A percentile compares a stretch with the other conserved stretches of the same genome.
These are phyloP conservation scores for Xestia rhomboidea DNA, from an alignment of 2,888 invertebrate species.

Conservation along the genomic window DNA sequence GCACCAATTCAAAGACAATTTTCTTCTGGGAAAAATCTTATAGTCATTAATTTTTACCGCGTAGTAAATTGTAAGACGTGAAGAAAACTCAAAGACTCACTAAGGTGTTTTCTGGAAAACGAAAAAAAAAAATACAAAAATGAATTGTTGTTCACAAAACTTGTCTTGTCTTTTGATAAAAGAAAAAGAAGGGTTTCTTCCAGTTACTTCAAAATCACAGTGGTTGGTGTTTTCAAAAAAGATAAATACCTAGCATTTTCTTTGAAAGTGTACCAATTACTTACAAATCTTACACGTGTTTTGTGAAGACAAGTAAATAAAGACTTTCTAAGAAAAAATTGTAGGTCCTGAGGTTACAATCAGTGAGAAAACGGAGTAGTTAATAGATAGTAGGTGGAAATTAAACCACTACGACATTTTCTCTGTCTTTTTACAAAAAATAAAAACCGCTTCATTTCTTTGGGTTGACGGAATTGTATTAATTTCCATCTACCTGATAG, in stretches of 20 bases:
- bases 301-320: background rate
- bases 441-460: background rate
- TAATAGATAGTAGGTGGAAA: background rate
- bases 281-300: slow-evolving; percentile 1
- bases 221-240: background rate
- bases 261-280: background rate
- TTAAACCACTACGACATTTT: background rate
- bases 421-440: background rate
- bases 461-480: background rate
- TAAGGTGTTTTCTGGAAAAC: background rate
- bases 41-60: background rate
- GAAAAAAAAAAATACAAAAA: background rate
- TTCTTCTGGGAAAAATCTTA: background rate
- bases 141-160: background rate
- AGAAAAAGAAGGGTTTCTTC: background rate
- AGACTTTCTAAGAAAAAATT: background rate
- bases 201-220: background rate
- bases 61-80: background rate
- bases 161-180: background rate
- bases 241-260: background rate
- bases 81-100: slow-evolving; percentile 18
- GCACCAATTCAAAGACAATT: background rate
- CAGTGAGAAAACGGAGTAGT: background rate
- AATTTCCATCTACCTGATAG: background rate
- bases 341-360: background rate